Base-by-base conservation (phyloP, 1,140 invertebrate genomes). In the Drosophila simulans region DNA sequence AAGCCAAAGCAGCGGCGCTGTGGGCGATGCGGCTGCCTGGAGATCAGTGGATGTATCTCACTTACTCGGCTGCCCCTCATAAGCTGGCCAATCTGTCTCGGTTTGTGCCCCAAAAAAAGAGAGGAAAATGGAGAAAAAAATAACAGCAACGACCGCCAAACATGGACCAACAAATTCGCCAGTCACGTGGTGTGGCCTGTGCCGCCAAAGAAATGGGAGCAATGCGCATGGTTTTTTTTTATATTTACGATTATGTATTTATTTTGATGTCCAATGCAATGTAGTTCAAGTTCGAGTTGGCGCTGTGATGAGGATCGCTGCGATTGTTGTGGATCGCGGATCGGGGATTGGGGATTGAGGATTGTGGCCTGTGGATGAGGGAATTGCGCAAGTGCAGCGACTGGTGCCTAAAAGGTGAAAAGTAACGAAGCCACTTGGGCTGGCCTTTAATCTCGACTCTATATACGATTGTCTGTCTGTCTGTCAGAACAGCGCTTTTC, bases 281-380 rank as follows among this genome's bases (percentile, higher is more conserved):
- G 58, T 88, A 89, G 83, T 89, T 88, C 83, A 88, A 89, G 83
- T 89, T 74, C 83, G 74, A 77, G 74, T 62, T 70, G 84, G 62
- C 80, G 65, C 80, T 78, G 80, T 83, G 64, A 27, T 83, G 64
- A 27, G 64, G 56, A 72, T 85, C 37, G 37, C 64, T 42, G 25
- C 45, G 45, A 12, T 22, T 15, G 57, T 37, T 37, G 35, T 37
- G 53, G n/a, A 37, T 25, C 15, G 42, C 54, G 31, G 17, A 22
- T 10, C 35, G 40, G 17, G 43, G 27, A 22, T 34, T 17, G 20
- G 3, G 35, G 20, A 31, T 10, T 51, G 40, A 10, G 43, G 20
- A 22, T 34, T 17, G 15, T 12, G 35, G 20, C 20, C n/a, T 22
- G 42, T 4, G 17, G 13, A 15, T 45, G 52, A 46, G n/a, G 42